Evolutionary conservation across 2,797 vertebrate genomes (phyloP), one percentile per base, ranked within the genome.

Genomic region (Psittacula derbiana): DNA sequence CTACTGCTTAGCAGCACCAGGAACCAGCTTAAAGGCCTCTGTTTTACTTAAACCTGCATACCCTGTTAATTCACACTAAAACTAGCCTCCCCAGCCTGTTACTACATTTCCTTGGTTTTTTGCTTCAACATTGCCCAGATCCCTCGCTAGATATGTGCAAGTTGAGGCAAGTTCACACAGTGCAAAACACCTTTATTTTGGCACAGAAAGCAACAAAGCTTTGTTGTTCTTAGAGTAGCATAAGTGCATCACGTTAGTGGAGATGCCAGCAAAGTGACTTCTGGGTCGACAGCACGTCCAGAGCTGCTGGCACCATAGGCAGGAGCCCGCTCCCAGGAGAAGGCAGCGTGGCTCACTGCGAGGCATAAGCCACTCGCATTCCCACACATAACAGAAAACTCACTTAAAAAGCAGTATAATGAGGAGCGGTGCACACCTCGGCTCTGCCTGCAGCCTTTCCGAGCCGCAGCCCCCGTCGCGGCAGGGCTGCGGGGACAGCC

Each of bases 351-450:
- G 55, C 28, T 67, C 18, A 4, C 31, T 0, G 7, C 6, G 5
- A 36, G 57, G 55, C 3, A 3, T 15, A 2, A 18, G 4, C 24
- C 46, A 2, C 67, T 27, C 24, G 0, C 28, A 7, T 7, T 15
- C 58, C 2, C 40, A 4, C 7, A 3, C 23, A 0, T 27, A 3
- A 3, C 40, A 6, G n/a, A 10, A 61, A 66, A 43, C 2, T 5
- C 36, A 1, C 8, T 16, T 2, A 3, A 20, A 16, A 7, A 28
- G 38, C 21, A 1, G 33, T 4, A 5, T 3, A 44, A 6, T 6
- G 78, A 58, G 84, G 38, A 53, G 2, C 1, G 41, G 23, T 12
- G 41, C 13, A 3, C 46, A 18, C 6, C 67, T 43, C 12, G 8
- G 17, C 28, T 49, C 78, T 8, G 66, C 28, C 55, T 1, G 7